Evolutionary conservation across 2,888 invertebrate genomes (phyloP), one percentile per base, ranked within the genome.

Genomic region (Diachrysia chrysitis): DNA sequence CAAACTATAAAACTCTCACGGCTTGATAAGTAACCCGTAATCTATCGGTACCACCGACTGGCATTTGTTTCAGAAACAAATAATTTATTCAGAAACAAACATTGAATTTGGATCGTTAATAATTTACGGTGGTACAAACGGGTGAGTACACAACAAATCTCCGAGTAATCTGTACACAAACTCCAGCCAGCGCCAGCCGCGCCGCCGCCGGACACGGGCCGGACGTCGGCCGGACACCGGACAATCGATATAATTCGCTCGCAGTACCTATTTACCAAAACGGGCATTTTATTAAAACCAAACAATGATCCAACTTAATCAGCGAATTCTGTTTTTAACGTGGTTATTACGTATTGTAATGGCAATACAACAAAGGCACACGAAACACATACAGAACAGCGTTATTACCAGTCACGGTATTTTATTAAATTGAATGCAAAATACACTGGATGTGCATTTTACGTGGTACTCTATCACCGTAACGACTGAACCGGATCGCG

Each of bases 261-360:
- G 63, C 66, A 66, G 70, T 84, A 79, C 75, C 83, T 80, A 83
- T 83, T 85, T 82, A 76, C 77, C 73, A 77, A 73, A 75, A 73
- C 76, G 66, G 63, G 73, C 63, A 71, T 65, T 81, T 88, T 89
- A 89, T 90, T 89, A 89, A 87, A 89, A 83, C 82, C 83, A 87
- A 89, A 89, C 87, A 89, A 83, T 76, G 74, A 68, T 76, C 68
- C 76, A 78, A 81, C 79, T 83, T 82, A 76, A 85, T 86, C 85
- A 84, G 73, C 62, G 73, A 57, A 66, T 75, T 79, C 68, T 64
- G 74, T 76, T 76, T 79, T 69, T 73, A 79, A 83, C 75, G 70
- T 58, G 58, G 73, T 66, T 58, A 70, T 78, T 73, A 66, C 58
- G 29, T 48, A 58, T 57, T 59, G 9, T 48, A 57, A 63, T 62